Conservation (phyloP, 2,113 vertebrate species). For the Crotophaga sulcirostris region DNA sequence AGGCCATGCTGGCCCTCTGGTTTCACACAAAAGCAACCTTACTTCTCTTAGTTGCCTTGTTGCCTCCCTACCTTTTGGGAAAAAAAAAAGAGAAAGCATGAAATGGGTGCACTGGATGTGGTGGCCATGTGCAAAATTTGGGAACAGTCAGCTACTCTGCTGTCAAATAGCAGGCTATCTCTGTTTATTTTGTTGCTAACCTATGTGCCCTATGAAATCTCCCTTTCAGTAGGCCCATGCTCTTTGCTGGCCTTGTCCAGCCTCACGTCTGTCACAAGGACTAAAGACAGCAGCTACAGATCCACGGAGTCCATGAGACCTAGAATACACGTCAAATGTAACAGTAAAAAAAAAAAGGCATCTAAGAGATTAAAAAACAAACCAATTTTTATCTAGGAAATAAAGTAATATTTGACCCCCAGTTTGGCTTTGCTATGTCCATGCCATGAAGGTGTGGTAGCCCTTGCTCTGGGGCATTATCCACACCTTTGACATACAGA, state of each 20-base stretch:
- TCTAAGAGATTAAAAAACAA: not conserved
- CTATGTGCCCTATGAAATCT: not conserved
- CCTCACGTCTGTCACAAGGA: not conserved
- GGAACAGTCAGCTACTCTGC: not conserved
- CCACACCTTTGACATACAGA: not conserved
- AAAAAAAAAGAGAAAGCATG: not conserved
- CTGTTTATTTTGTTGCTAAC: not conserved
- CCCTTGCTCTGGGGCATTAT: not conserved
- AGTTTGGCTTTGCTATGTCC: not conserved
- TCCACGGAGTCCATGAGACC: not conserved
- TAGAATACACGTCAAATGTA: not conserved
- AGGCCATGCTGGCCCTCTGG: not conserved
- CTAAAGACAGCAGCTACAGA: not conserved
- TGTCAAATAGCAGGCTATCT: not conserved
- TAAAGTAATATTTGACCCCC: not conserved
- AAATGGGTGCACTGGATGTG: not conserved
- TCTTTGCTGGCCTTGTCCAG: not conserved
- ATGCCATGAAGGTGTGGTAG: not conserved
- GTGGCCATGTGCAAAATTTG: not conserved
- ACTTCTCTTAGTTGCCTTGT: not conserved
- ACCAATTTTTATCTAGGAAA: not conserved
- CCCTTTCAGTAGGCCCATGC: not conserved
- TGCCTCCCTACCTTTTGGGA: not conserved
- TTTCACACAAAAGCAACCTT: not conserved
- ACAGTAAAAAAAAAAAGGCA: not conserved